phyloP scores from a whole-genome alignment of 2,113 vertebrate genomes.

The Solenodon paradoxus region DNA sequence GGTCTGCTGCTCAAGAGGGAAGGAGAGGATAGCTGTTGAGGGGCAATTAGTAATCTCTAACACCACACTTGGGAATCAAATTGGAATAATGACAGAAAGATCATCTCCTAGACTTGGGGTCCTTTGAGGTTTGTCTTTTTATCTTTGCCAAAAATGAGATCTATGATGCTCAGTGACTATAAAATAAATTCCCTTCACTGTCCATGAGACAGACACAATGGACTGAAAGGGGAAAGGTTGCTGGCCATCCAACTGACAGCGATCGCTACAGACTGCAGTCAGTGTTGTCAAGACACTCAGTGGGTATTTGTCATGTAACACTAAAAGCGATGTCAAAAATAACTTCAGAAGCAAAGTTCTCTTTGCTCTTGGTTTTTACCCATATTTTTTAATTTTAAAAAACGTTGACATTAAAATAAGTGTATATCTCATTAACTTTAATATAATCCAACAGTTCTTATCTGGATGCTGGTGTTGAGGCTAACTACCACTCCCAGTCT shows the following conservation, averaged over 20 bases:
- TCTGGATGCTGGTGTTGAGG: not conserved
- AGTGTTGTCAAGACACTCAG: not conserved
- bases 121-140: conserved; percentile 39
- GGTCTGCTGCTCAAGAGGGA: not conserved
- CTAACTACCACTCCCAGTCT: not conserved
- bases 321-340: not conserved
- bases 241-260: not conserved
- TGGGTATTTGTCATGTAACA: not conserved
- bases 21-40: not conserved
- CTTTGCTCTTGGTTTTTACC: not conserved
- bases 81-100: conserved; percentile 29
- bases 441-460: not conserved
- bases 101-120: conserved; percentile 7
- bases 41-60: not conserved
- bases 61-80: not conserved
- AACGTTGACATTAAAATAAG: not conserved
- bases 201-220: not conserved
- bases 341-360: not conserved
- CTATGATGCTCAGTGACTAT: not conserved
- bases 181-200: not conserved
- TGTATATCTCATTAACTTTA: no score
- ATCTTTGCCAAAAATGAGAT: not conserved
- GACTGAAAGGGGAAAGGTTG: not conserved
- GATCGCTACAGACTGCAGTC: not conserved
- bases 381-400: not conserved